phyloP scores from a whole-genome alignment of 1,140 invertebrate species.

The Cecropterus lyciades region DNA sequence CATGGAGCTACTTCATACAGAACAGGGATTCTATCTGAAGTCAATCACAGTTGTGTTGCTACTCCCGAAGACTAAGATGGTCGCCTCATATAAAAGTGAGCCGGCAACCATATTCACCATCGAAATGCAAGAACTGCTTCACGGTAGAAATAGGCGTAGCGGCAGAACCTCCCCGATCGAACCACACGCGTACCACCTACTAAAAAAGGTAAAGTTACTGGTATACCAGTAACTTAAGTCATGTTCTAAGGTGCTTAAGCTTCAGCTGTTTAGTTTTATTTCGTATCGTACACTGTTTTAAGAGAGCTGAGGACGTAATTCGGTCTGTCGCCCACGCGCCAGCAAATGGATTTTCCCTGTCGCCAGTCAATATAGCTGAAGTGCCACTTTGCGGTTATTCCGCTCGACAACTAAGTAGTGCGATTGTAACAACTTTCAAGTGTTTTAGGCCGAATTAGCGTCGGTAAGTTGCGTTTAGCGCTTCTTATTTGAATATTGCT shows the following conservation, averaged over 20 bases:
- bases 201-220: too few species aligned
- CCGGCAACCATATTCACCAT: too few species aligned
- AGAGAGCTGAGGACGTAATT: slow-evolving; percentile 5
- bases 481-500: neutral
- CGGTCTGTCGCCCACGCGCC: neutral
- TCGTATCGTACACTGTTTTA: slow-evolving; percentile 10
- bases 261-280: slow-evolving; percentile 5
- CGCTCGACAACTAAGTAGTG: slow-evolving; percentile 8
- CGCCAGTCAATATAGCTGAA: slow-evolving; percentile 14
- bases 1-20: too few species aligned
- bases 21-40: too few species aligned
- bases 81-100: too few species aligned
- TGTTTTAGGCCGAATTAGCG: slow-evolving; percentile 11
- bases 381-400: slow-evolving; percentile 12
- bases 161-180: too few species aligned
- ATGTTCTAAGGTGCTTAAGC: neutral
- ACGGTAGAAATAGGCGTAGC: too few species aligned
- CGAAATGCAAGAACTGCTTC: too few species aligned
- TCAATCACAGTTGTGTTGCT: too few species aligned
- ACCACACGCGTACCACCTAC: too few species aligned
- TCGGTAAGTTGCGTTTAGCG: neutral
- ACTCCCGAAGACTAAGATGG: too few species aligned
- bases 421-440: slow-evolving; percentile 18
- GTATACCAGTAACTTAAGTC: neutral
- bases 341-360: slow-evolving; percentile 22